Evolutionary conservation across 2,113 vertebrate genomes (phyloP).

Genomic region (Anhinga anhinga): DNA sequence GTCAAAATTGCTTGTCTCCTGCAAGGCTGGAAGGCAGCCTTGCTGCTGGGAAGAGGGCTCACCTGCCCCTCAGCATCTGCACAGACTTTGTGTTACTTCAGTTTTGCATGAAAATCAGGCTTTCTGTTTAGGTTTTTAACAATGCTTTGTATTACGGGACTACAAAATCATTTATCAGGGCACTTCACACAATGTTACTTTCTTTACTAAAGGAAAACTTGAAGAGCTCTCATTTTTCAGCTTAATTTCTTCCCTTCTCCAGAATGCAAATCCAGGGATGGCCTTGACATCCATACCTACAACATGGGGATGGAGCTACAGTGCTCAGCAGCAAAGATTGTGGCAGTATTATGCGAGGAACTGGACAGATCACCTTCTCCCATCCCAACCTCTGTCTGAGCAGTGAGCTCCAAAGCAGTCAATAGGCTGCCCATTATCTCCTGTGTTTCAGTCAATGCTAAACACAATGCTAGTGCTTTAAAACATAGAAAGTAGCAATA

Average conservation of each 20-base stretch:
- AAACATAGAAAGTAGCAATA: neutral
- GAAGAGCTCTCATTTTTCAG: neutral
- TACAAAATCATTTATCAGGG: neutral
- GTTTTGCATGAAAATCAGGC: neutral
- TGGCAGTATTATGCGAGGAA: neutral
- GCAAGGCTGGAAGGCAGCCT: neutral
- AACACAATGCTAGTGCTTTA: neutral
- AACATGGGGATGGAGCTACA: neutral
- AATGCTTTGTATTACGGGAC: neutral
- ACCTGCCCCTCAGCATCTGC: neutral
- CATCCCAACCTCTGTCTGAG: neutral
- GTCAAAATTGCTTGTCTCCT: fast-evolving
- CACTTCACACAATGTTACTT: neutral
- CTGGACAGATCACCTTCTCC: neutral
- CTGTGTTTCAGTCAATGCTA: neutral
- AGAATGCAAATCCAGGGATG: neutral
- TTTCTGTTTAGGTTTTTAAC: neutral
- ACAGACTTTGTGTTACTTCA: neutral
- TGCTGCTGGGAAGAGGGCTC: neutral
- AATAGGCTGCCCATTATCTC: neutral
- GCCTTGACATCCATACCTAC: neutral
- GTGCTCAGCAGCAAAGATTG: neutral
- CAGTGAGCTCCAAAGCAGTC: neutral
- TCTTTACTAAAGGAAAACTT: neutral
- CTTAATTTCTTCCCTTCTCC: neutral